These are phyloP conservation scores for Phoxinus phoxinus DNA, from an alignment of 2,113 vertebrate species.

Conservation along the genomic window DNA sequence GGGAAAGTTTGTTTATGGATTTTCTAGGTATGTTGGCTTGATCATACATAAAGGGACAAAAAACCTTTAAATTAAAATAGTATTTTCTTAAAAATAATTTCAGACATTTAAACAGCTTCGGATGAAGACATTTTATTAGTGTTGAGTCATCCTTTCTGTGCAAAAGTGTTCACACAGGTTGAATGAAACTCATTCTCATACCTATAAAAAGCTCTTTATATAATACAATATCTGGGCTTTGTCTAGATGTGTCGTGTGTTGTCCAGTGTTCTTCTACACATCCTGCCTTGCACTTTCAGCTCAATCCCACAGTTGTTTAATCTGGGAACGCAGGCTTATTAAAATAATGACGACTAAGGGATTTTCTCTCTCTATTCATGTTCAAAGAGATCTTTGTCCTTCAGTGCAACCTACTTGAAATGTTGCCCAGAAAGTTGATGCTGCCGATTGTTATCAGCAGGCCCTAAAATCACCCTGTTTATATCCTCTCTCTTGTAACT, in stretches of 20 bases:
- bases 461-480: slow-evolving; percentile 72
- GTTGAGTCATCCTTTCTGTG: not conserved
- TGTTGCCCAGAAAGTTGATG: slow-evolving; percentile 74
- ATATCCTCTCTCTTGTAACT: slow-evolving; percentile 80
- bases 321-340: slow-evolving; percentile 66
- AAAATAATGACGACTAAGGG: slow-evolving; percentile 75
- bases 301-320: slow-evolving; percentile 41
- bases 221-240: not conserved
- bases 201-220: no score
- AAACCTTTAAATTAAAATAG: no score
- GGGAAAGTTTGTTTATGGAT: not conserved
- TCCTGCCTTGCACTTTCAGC: not conserved
- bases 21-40: not conserved
- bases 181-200: no score
- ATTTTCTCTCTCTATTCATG: slow-evolving; percentile 66
- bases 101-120: not conserved
- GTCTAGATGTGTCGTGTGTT: no score
- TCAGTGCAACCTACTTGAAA: slow-evolving; percentile 81
- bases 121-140: not conserved
- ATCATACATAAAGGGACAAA: not conserved
- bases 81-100: not conserved
- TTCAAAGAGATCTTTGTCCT: slow-evolving; percentile 86
- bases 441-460: slow-evolving; percentile 81
- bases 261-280: not conserved
- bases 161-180: not conserved